Percentiles rank a stretch among this genome's conserved stretches.
Evolutionary conservation across 37 sponge, comb jelly and placozoan genomes (phyloP).

Genomic region (Hormiphora californensis): DNA sequence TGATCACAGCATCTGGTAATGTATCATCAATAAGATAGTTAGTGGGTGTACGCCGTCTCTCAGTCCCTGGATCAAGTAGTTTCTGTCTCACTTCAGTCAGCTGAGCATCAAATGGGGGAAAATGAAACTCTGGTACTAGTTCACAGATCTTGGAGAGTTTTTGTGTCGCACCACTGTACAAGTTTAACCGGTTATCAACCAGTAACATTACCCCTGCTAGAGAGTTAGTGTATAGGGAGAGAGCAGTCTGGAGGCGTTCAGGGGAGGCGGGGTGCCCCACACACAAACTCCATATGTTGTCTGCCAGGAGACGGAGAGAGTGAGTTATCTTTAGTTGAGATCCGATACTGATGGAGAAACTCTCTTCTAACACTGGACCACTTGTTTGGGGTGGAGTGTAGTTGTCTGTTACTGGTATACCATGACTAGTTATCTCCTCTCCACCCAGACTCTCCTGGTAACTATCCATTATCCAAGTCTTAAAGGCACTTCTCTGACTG

Average conservation of each 20-base stretch:
- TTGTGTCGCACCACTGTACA: conserved; percentile 61
- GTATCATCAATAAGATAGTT: conserved; percentile 38
- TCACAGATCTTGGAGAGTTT: conserved; percentile 63
- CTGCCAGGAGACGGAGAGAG: conserved; percentile 70
- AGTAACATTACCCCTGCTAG: conserved; percentile 72
- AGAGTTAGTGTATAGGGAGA: conserved; percentile 79
- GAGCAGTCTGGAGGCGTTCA: conserved; percentile 78
- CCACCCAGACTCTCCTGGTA: conserved; percentile 45
- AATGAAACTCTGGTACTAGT: conserved; percentile 85
- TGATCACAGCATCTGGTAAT: conserved; percentile 20
- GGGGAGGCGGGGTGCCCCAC: conserved; percentile 58
- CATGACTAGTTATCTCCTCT: neutral
- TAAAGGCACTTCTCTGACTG: conserved; percentile 10
- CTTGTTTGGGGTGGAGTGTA: neutral
- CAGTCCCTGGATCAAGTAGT: conserved; percentile 5
- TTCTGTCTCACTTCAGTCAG: conserved; percentile 55
- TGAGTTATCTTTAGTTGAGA: conserved; percentile 85
- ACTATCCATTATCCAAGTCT: conserved; percentile 3
- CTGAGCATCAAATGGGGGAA: conserved; percentile 71
- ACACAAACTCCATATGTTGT: conserved; percentile 71
- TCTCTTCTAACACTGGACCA: conserved; percentile 7
- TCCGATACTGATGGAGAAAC: conserved; percentile 61
- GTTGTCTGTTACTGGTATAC: neutral
- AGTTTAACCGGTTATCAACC: conserved; percentile 65
- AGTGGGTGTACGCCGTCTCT: neutral